Evolutionary conservation across 2,888 invertebrate species (phyloP), one percentile per base, ranked within the genome.

Genomic region (Erynnis tages): DNA sequence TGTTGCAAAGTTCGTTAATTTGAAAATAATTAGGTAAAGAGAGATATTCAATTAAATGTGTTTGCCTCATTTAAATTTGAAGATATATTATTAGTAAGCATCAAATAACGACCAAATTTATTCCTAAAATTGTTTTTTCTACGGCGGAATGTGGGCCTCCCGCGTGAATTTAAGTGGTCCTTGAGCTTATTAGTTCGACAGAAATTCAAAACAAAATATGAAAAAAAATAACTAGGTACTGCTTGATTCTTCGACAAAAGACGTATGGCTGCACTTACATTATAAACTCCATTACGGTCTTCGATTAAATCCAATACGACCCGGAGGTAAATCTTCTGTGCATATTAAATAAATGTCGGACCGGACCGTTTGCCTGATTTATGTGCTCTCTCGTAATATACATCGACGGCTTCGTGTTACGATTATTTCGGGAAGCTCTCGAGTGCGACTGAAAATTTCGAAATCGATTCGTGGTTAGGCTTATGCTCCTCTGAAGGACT

Each of bases 221-320:
- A 5, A 21, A 21, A 21, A 21, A 21, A 21, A 21, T 21, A 21
- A 21, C 21, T 2, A 10, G 10, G n/a, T 16, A 34, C 45, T 49
- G 57, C 56, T 54, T 58, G 54, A 54, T 47, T 56, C 41, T 40
- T 44, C 52, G 27, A 56, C 60, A 55, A 59, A 58, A 62, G 63
- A 62, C 57, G 56, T 58, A 65, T 56, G 55, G 21, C 47, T 56
- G 49, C 54, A 56, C 54, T 59, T 58, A 60, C 75, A 76, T 76
- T 76, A 75, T 77, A 76, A 76, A 78, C 66, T 71, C 79, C 72
- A 80, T 79, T 83, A 81, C 72, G 66, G 71, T 52, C 68, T 70
- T 69, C 82, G 74, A 85, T 87, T 87, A 82, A 84, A 86, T 86
- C 84, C 83, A 85, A 82, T 82, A 79, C 78, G 71, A 72, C 69